Percentiles rank a stretch among this genome's conserved stretches.
phyloP scores from a whole-genome alignment of 2,113 vertebrate genomes.

The Todiramphus saurophagus region DNA sequence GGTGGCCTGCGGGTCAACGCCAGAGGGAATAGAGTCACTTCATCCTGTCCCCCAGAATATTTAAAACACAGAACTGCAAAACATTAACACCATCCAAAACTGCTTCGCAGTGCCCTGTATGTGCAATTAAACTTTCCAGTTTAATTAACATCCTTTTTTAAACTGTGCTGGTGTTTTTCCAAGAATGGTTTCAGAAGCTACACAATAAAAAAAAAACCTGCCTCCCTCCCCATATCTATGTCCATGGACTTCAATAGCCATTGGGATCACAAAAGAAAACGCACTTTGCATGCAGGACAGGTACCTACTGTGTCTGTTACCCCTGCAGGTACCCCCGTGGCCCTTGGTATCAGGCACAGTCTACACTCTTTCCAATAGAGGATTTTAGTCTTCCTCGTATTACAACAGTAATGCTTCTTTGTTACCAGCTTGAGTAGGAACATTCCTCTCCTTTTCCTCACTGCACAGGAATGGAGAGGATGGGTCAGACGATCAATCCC shows the following conservation, averaged over 20 bases:
- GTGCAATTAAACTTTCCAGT: not conserved
- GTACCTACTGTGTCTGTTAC: accelerated
- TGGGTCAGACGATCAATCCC: not conserved
- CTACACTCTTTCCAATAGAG: not conserved
- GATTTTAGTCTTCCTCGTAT: not conserved
- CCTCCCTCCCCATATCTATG: not conserved
- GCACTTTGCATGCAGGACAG: not conserved
- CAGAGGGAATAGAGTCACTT: not conserved
- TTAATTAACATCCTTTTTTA: not conserved
- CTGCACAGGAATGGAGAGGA: too few species aligned
- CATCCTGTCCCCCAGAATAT: not conserved
- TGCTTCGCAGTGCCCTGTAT: not conserved
- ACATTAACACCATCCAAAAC: not conserved
- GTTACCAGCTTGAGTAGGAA: not conserved
- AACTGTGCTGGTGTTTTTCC: not conserved
- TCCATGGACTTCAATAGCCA: not conserved
- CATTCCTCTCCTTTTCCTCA: not conserved
- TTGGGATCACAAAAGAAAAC: not conserved
- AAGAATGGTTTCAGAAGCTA: not conserved
- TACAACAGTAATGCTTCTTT: not conserved
- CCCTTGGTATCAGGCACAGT: not conserved
- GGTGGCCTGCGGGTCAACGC: not conserved
- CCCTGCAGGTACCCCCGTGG: not conserved
- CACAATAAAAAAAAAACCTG: not conserved
- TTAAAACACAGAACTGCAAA: not conserved